Evolutionary conservation across 1,140 invertebrate genomes (phyloP).

Genomic region (Steinernema khuongi): DNA sequence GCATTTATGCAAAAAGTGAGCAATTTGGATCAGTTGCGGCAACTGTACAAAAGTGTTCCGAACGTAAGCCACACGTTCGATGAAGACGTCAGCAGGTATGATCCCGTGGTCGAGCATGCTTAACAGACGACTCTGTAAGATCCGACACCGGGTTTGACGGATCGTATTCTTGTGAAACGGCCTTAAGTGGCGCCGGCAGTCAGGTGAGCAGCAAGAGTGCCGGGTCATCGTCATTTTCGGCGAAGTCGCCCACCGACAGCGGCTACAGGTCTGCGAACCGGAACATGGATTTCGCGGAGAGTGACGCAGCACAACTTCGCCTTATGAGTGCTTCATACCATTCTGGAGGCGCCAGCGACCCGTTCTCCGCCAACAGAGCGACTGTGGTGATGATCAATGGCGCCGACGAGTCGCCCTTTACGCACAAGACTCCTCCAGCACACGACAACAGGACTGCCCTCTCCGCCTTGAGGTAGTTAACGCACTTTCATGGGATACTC

Average conservation of each 20-base stretch:
- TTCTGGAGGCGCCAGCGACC: background rate
- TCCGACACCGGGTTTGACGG: background rate
- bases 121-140: background rate
- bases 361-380: background rate
- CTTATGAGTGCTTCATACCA: background rate
- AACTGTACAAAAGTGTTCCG: slow-evolving; percentile 1
- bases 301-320: background rate
- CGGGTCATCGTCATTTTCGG: background rate
- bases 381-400: slow-evolving; percentile 10
- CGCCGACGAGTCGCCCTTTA: background rate
- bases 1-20: background rate
- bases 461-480: background rate
- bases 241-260: slow-evolving; percentile 4
- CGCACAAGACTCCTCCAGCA: background rate
- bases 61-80: background rate
- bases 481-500: no score
- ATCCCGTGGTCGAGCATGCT: background rate
- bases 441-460: background rate
- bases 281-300: background rate
- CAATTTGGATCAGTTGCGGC: background rate
- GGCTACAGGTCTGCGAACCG: background rate
- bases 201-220: slow-evolving; percentile 3
- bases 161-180: background rate
- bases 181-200: background rate
- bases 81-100: background rate